These are phyloP conservation scores for Tanypteryx hageni DNA, from an alignment of 2,888 invertebrate species.

Conservation along the genomic window DNA sequence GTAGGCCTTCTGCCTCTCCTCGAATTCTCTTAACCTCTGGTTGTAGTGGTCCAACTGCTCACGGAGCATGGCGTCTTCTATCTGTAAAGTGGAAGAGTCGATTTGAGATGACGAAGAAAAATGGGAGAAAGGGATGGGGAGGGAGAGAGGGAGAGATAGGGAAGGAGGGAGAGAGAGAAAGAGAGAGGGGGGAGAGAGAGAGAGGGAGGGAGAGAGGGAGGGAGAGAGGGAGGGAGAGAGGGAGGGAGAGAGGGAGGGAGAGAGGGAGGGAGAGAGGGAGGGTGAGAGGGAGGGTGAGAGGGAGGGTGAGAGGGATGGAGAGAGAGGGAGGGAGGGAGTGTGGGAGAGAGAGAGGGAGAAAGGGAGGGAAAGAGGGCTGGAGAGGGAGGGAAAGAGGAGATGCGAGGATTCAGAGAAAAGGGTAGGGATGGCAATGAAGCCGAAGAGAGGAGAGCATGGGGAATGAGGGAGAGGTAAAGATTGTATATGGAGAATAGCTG, in stretches of 20 bases:
- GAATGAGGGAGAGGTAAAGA: neutral
- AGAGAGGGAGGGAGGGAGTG: neutral
- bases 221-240: neutral
- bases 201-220: neutral
- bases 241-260: neutral
- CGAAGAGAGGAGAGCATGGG: neutral
- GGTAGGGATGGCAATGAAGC: neutral
- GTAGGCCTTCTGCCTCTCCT: constrained; percentile 90
- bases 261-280: neutral
- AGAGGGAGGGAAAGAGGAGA: neutral
- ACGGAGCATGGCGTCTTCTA: constrained; percentile 91
- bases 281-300: neutral
- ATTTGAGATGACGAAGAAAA: neutral
- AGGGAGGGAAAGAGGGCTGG: neutral
- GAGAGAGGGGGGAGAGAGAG: constrained; percentile 10
- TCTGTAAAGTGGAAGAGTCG: constrained; percentile 71
- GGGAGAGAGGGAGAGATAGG: neutral
- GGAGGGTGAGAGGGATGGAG: neutral
- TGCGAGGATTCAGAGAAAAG: neutral
- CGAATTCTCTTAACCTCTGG: constrained; percentile 91
- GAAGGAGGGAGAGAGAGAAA: neutral
- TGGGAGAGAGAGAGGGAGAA: neutral
- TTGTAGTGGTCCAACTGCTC: constrained; percentile 96
- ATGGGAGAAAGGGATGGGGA: neutral
- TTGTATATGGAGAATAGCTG: neutral